These are phyloP conservation scores for Enteromius viviparus DNA, from an alignment of 2,797 vertebrate species.

Conservation along the genomic window DNA sequence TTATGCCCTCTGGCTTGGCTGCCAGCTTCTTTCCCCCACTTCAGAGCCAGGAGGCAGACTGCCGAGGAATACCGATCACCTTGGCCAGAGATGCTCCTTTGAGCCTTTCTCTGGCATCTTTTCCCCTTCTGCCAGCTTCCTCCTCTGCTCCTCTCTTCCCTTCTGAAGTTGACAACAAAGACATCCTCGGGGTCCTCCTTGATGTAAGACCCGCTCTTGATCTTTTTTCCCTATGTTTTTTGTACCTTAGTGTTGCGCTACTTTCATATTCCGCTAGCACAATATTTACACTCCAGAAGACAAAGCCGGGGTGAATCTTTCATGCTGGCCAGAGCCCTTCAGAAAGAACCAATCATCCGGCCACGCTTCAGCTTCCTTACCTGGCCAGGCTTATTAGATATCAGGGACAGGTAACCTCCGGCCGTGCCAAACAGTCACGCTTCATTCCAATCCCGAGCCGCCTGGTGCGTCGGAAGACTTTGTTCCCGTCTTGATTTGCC, in stretches of 20 bases:
- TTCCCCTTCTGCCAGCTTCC: conserved; percentile 99
- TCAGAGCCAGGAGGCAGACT: conserved; percentile 99
- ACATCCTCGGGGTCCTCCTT: conserved; percentile 99
- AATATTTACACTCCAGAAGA: conserved; percentile 99
- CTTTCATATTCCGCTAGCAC: conserved; percentile 99
- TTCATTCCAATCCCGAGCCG: not conserved
- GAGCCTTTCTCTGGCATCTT: conserved; percentile 99
- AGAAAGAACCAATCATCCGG: conserved; percentile 76
- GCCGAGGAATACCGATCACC: conserved; percentile 99
- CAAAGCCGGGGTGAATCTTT: conserved; percentile 91
- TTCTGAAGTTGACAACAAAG: conserved; percentile 99
- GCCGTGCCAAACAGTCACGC: not conserved
- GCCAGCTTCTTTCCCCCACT: conserved; percentile 98
- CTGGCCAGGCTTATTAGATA: conserved; percentile 10
- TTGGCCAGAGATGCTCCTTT: conserved; percentile 99
- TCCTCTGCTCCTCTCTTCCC: conserved; percentile 99
- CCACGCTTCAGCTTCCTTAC: conserved; percentile 38
- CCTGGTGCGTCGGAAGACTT: conserved; percentile 11
- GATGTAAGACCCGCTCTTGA: conserved; percentile 99
- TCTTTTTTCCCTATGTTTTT: conserved; percentile 97
- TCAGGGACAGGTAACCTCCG: conserved; percentile 34
- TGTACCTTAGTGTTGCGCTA: conserved; percentile 98
- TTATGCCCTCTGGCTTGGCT: conserved; percentile 99
- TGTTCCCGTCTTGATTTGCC: conserved; percentile 25
- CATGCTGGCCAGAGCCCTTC: conserved; percentile 74